Base-by-base conservation (phyloP, 2,888 invertebrate species). In the Peribatodes rhomboidaria region DNA sequence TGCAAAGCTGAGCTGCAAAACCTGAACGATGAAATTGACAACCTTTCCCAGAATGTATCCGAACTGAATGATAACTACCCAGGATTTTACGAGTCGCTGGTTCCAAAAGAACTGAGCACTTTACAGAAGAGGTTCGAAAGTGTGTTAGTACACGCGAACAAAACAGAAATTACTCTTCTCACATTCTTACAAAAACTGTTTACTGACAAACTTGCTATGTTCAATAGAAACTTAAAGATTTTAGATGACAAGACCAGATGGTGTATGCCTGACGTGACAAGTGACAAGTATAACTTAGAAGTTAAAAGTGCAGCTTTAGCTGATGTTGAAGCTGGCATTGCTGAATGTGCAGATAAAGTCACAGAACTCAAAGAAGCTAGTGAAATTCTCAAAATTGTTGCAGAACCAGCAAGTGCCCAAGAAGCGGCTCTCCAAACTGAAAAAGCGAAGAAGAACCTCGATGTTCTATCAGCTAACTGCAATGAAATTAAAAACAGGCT, bases 231-330 rank as follows among this genome's bases (percentile, higher is more conserved):
- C 81, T 94, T 98, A 10, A 94, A 95, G 55, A 96, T 97, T 1
- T 95, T 97, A 71, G 96, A 96, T 69, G 98, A 99, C 80, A 98
- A 98, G 87, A 96, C 98, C 0, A 94, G 95, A 13, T 98, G 98
- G 98, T 99, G 98, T 84, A 95, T 96, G 78, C 97, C 98, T 0
- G 98, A 98, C 81, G 95, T 96, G 0, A 96, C 96, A 35, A 98
- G 97, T 79, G 98, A 99, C 81, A 96, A 96, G 83, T 98, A 98
- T 83, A 98, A 98, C 82, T 94, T 98, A 31, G 98, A 98, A 92
- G 97, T 98, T 0, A 99, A 99, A 89, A 94, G 96, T 76, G 96
- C 97, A 0, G 96, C 97, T 0, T 84, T 98, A 37, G 92, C 93
- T 63, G 98, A 98, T 69, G 96, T 97, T 1, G 95, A 96, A 82